Base-by-base conservation (phyloP, 2,888 invertebrate species). In the Cotesia congregata region DNA sequence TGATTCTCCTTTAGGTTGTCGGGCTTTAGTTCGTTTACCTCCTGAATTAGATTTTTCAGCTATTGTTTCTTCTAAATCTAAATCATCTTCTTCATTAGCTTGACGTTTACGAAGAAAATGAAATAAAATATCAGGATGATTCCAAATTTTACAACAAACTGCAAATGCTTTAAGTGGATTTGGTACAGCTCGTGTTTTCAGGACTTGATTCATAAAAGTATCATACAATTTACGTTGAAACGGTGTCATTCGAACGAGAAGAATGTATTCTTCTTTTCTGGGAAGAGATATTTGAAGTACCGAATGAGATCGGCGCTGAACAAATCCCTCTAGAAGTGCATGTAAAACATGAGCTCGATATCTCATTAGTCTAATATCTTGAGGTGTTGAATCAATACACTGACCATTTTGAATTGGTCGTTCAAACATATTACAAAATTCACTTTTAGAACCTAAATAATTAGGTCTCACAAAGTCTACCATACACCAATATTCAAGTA, bases 371-470 rank as follows among this genome's bases (percentile, higher is more conserved):
- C 97, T 93, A 78, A 97, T 95, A 88, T 99, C 99, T 83, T 96
- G 94, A 0, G 96, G 96, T 0, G 98, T 99, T 17, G 97, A 98
- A 90, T 99, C 99, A 60, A 97, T 95, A 90, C 98, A 99, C 90
- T 98, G 98, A 0, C 99, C 99, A 89, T 99, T 99, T 90, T 97
- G 97, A 83, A 99, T 99, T 0, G 99, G 99, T 12, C 98, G 92
- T 88, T 99, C 99, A 88, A 99, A 99, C 98, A 98, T 98, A 88
- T 98, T 98, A 86, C 96, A 95, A 89, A 99, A 99, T 90, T 99
- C 98, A 0, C 97, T 96, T 89, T 98, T 97, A 30, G 96, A 96
- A 77, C 99, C 99, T 61, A 99, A 92, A 90, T 97, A 99, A 90
- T 98, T 98, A 0, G 99, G 99, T 30, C 99, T 92, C 0, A 99